phyloP scores from a whole-genome alignment of 2,113 vertebrate species.

The Upupa epops region DNA sequence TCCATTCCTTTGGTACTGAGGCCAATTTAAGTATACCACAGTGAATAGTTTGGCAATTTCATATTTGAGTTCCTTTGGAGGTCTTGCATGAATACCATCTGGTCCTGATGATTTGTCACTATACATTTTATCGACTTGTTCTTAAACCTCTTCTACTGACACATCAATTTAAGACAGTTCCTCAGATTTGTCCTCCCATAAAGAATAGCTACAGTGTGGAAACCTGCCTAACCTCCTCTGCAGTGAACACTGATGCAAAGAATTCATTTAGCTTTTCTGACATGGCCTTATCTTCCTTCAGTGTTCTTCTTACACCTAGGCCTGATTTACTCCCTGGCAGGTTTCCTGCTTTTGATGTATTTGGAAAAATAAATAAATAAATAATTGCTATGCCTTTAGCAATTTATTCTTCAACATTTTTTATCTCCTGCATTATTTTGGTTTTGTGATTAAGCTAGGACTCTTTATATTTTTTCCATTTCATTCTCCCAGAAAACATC shows the following conservation, averaged over 20 bases:
- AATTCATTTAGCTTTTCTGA: not conserved
- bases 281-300: not conserved
- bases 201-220: not conserved
- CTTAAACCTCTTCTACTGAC: conserved; percentile 10
- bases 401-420: not conserved
- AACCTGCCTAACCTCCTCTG: not conserved
- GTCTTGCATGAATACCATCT: conserved; percentile 8
- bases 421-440: not conserved
- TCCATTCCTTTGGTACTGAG: not conserved
- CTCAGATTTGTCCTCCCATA: not conserved
- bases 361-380: not conserved
- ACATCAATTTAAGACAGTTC: not conserved
- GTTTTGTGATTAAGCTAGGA: not conserved
- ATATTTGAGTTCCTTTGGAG: conserved; percentile 30
- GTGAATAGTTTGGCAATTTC: conserved; percentile 32
- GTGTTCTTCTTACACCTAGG: conserved; percentile 1
- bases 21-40: conserved; percentile 14
- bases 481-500: not conserved
- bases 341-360: not conserved
- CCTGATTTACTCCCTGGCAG: not conserved
- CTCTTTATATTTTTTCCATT: not conserved
- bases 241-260: not conserved
- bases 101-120: conserved; percentile 18
- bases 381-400: not conserved
- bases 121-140: conserved; percentile 23